Evolutionary conservation across 2,888 invertebrate species (phyloP).

Genomic region (Xestia ashworthii): DNA sequence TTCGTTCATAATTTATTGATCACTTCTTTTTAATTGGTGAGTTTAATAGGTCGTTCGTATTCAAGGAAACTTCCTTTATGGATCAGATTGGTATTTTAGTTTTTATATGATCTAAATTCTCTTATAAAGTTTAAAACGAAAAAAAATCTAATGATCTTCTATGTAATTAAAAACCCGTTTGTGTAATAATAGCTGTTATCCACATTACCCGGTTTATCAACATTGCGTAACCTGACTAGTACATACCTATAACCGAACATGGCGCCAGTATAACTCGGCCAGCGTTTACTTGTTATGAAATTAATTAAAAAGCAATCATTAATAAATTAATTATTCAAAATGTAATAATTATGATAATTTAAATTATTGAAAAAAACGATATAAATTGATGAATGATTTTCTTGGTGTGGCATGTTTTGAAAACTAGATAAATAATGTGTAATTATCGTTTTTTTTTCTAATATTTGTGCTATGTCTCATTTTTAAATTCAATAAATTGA

Average conservation of each 20-base stretch:
- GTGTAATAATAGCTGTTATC: conserved; percentile 1
- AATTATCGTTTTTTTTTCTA: conserved; percentile 23
- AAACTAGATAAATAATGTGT: conserved; percentile 42
- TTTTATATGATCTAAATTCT: background rate
- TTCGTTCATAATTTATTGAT: conserved; percentile 20
- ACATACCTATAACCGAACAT: conserved; percentile 20
- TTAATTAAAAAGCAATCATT: conserved; percentile 44
- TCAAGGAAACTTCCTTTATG: conserved; percentile 27
- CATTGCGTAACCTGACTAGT: conserved; percentile 31
- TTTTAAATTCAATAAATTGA: conserved; percentile 33
- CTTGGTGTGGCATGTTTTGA: conserved; percentile 44
- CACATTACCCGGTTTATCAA: conserved; percentile 27
- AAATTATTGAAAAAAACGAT: conserved; percentile 24
- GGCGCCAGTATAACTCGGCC: conserved; percentile 9
- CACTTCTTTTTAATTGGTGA: conserved; percentile 25
- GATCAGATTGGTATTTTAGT: background rate
- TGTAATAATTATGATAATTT: conserved; percentile 57
- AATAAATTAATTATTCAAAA: conserved; percentile 54
- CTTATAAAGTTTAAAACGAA: background rate
- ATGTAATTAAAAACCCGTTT: conserved; percentile 35
- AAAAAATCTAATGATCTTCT: background rate
- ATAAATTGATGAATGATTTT: conserved; percentile 54
- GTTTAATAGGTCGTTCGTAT: conserved; percentile 3
- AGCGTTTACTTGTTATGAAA: conserved; percentile 30
- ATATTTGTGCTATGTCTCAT: conserved; percentile 38